Evolutionary conservation across 2,113 vertebrate species (phyloP).

Genomic region (Cephalopterus ornatus): DNA sequence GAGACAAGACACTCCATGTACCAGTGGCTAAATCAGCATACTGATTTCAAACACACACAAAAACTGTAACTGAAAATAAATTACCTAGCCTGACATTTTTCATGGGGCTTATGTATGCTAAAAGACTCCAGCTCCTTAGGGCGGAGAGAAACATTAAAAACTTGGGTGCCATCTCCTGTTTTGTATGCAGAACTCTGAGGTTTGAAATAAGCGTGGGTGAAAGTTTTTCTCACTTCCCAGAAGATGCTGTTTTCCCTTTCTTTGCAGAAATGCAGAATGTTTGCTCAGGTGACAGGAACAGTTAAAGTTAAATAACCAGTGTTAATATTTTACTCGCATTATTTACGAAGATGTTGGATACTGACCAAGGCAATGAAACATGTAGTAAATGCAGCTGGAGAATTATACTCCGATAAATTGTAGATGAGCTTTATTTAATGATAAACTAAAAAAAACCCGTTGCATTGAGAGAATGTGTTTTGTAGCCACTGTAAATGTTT

Average conservation of each 20-base stretch:
- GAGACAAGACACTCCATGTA: neutral
- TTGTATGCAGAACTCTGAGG: neutral
- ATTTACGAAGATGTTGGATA: neutral
- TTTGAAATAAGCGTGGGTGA: neutral
- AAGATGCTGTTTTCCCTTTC: neutral
- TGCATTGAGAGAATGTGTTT: neutral
- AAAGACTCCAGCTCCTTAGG: constrained; percentile 1
- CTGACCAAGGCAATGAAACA: neutral
- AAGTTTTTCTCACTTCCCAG: neutral
- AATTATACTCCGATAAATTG: constrained; percentile 41
- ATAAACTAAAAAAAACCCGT: neutral
- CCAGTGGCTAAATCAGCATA: constrained; percentile 38
- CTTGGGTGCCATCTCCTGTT: neutral
- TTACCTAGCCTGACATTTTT: constrained; percentile 38
- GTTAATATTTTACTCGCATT: constrained; percentile 30
- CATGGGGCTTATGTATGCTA: neutral
- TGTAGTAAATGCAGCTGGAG: constrained; percentile 27
- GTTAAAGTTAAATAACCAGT: neutral
- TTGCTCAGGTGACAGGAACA: constrained; percentile 18
- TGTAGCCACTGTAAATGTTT: constrained; percentile 42
- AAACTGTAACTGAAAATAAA: constrained; percentile 31
- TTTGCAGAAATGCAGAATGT: neutral
- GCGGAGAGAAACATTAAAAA: constrained; percentile 9
- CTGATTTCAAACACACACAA: neutral
- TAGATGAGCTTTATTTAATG: constrained; percentile 55